These are phyloP conservation scores for Lypha dubia DNA, from an alignment of 2,888 invertebrate species.

Conservation along the genomic window DNA sequence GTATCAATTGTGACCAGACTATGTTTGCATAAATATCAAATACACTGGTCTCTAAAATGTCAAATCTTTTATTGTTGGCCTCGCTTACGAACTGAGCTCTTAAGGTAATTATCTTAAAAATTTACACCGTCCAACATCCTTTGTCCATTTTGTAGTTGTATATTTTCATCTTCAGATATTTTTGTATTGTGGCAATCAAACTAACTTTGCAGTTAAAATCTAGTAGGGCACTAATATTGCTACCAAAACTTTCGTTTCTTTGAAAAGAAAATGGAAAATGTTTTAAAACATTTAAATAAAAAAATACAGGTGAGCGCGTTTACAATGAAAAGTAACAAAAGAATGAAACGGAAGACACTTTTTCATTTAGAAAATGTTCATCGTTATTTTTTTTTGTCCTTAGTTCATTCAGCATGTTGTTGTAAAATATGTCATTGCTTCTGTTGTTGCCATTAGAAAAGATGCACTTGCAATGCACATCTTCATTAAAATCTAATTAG, in stretches of 20 bases:
- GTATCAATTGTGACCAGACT: no score
- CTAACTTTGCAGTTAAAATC: background rate
- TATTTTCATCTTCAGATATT: no score
- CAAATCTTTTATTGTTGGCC: no score
- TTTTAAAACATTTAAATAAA: conserved; percentile 3
- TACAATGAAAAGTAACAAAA: conserved; percentile 44
- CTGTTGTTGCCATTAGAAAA: conserved; percentile 36
- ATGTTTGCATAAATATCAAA: no score
- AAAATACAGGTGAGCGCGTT: conserved; percentile 38
- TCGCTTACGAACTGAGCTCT: no score
- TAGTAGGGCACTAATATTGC: background rate
- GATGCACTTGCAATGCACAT: conserved; percentile 78
- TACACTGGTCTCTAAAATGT: no score
- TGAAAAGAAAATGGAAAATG: conserved; percentile 27
- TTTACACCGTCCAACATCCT: no score
- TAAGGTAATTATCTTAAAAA: no score
- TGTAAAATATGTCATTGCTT: conserved; percentile 23
- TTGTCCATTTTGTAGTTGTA: no score
- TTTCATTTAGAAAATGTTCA: conserved; percentile 50
- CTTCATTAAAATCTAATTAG: conserved; percentile 82
- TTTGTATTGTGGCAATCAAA: no score
- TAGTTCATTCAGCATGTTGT: conserved; percentile 10
- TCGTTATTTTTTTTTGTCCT: background rate
- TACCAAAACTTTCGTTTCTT: background rate
- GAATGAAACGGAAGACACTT: conserved; percentile 53